Evolutionary conservation across 2,797 vertebrate genomes (phyloP).

Genomic region (Oreonectes daqikongensis): DNA sequence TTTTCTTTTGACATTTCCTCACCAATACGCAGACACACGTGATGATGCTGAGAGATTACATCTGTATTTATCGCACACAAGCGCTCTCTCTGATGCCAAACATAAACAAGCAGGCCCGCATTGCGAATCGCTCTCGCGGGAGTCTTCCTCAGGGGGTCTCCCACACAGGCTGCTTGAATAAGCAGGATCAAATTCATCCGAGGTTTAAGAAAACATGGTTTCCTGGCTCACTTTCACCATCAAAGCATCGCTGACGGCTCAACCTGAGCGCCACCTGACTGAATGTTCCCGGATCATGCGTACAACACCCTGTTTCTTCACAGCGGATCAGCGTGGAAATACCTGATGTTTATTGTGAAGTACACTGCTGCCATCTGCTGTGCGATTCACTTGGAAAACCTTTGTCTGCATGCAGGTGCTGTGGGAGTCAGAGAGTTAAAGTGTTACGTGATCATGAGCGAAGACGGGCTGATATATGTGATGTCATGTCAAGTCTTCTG

Average conservation of each 20-base stretch:
- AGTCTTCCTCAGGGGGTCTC: neutral
- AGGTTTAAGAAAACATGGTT: conserved; percentile 44
- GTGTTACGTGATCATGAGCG: neutral
- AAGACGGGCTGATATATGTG: neutral
- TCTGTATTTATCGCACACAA: neutral
- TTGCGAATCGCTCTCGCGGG: neutral
- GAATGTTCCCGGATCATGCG: conserved; percentile 16
- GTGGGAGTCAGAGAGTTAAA: neutral
- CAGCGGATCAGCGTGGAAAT: neutral
- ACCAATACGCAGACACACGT: neutral
- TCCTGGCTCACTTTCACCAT: conserved; percentile 15
- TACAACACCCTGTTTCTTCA: conserved; percentile 19
- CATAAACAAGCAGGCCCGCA: neutral
- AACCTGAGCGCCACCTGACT: conserved; percentile 41
- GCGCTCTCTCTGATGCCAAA: conserved; percentile 11
- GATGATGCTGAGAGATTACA: neutral
- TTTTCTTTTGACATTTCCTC: no score
- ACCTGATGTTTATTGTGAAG: conserved; percentile 34
- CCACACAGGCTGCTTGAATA: conserved; percentile 39
- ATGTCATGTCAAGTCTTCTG: conserved; percentile 7
- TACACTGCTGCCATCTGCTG: conserved; percentile 56
- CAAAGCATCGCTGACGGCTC: conserved; percentile 48
- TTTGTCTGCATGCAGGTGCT: conserved; percentile 1
- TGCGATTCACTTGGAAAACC: neutral
- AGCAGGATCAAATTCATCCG: conserved; percentile 41